These are phyloP conservation scores for Hylaeus volcanicus DNA, from an alignment of 1,140 invertebrate genomes.

Conservation along the genomic window DNA sequence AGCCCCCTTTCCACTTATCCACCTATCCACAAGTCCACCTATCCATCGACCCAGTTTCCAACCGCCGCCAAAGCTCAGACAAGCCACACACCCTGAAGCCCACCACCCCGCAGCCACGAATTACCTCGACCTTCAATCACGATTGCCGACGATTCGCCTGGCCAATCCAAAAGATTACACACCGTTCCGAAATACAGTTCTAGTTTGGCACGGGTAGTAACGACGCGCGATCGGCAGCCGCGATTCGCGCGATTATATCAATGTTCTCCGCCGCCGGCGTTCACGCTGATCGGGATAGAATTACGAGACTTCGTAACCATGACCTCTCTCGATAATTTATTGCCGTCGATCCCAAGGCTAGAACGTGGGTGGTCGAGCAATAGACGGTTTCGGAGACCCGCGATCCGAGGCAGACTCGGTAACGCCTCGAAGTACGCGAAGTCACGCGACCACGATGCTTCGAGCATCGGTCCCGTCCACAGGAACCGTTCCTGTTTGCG, in stretches of 20 bases:
- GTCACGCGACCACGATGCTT: constrained; percentile 12
- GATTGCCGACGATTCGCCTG: neutral
- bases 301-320: neutral
- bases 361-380: constrained; percentile 13
- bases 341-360: neutral
- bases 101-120: neutral
- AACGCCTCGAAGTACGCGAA: constrained; percentile 13
- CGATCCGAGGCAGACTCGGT: constrained; percentile 8
- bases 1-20: too few relatives aligned
- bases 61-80: too few relatives aligned
- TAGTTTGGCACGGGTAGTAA: neutral
- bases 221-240: neutral
- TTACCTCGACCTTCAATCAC: neutral
- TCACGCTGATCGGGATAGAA: neutral
- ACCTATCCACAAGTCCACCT: too few relatives aligned
- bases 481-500: constrained; percentile 30
- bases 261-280: neutral
- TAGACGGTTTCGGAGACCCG: neutral
- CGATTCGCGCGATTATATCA: neutral
- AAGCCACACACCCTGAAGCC: too few relatives aligned
- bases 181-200: neutral
- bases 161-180: neutral
- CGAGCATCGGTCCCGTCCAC: neutral
- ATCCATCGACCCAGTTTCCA: too few relatives aligned
- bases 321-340: constrained; percentile 4